A percentile compares a stretch with the other conserved stretches of the same genome.
phyloP scores from a whole-genome alignment of 2,113 vertebrate species.

The Pogonocichla stellata region DNA sequence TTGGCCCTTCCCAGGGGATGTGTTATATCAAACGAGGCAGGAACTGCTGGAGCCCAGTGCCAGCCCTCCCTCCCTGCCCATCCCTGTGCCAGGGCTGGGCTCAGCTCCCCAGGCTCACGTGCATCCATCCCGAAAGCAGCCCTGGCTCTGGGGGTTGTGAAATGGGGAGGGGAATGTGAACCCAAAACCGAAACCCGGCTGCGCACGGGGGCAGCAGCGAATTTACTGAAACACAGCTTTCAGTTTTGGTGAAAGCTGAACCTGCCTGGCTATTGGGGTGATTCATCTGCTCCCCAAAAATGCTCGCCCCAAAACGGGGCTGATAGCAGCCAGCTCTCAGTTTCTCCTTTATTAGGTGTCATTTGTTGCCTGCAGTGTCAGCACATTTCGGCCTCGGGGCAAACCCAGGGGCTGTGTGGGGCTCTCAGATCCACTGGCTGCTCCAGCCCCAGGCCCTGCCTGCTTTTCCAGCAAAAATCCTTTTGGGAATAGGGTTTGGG shows the following conservation, averaged over 20 bases:
- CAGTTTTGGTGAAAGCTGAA: conserved; percentile 62
- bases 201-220: not conserved
- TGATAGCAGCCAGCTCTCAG: not conserved
- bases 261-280: not conserved
- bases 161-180: not conserved
- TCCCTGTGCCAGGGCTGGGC: not conserved
- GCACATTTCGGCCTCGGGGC: not conserved
- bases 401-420: not conserved
- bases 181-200: conserved; percentile 13
- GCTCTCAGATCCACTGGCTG: rapidly evolving
- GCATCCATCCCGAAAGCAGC: not conserved
- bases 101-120: not conserved
- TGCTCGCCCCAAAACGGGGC: not conserved
- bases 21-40: rapidly evolving
- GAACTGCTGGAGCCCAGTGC: rapidly evolving
- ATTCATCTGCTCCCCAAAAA: conserved; percentile 41
- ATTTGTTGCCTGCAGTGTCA: not conserved
- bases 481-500: not conserved
- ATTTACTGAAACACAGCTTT: conserved; percentile 35
- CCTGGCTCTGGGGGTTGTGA: not conserved
- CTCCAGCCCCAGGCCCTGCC: not conserved
- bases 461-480: not conserved
- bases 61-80: not conserved
- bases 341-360: conserved; percentile 45
- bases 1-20: rapidly evolving